Evolutionary conservation across 2,797 vertebrate genomes (phyloP).

Genomic region (Poliocrania exsul): DNA sequence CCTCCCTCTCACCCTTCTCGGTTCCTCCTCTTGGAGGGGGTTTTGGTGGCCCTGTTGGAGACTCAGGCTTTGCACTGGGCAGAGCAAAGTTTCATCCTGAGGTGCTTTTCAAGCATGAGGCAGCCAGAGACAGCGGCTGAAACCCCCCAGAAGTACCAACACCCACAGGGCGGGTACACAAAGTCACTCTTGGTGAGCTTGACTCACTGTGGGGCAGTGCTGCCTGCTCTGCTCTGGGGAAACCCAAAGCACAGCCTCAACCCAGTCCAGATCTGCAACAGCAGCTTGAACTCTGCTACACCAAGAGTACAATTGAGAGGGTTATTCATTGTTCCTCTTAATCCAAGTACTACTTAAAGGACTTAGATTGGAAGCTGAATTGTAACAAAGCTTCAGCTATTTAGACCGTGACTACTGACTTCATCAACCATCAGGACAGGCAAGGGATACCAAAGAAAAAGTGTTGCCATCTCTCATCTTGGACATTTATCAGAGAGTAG

Average conservation of each 20-base stretch:
- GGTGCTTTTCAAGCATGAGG: neutral
- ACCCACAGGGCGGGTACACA: neutral
- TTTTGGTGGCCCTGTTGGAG: neutral
- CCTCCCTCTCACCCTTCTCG: neutral
- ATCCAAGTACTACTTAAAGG: neutral
- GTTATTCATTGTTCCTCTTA: neutral
- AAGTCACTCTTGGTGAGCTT: neutral
- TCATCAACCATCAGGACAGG: neutral
- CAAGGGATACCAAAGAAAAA: neutral
- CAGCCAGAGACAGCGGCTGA: neutral
- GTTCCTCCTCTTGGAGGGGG: neutral
- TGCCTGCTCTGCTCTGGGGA: neutral
- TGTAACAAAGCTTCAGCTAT: neutral
- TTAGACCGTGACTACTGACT: neutral
- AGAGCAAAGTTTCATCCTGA: neutral
- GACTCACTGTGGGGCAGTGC: neutral
- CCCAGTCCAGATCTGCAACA: neutral
- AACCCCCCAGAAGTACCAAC: neutral
- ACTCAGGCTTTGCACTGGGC: neutral
- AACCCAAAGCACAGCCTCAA: neutral
- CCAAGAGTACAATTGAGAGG: rapidly evolving
- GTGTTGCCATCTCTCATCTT: neutral
- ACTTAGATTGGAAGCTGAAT: neutral
- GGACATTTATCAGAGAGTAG: neutral
- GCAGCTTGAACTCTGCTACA: neutral